These are phyloP conservation scores for Orientallactaga sibirica DNA, from an alignment of 2,797 vertebrate species.

Conservation along the genomic window DNA sequence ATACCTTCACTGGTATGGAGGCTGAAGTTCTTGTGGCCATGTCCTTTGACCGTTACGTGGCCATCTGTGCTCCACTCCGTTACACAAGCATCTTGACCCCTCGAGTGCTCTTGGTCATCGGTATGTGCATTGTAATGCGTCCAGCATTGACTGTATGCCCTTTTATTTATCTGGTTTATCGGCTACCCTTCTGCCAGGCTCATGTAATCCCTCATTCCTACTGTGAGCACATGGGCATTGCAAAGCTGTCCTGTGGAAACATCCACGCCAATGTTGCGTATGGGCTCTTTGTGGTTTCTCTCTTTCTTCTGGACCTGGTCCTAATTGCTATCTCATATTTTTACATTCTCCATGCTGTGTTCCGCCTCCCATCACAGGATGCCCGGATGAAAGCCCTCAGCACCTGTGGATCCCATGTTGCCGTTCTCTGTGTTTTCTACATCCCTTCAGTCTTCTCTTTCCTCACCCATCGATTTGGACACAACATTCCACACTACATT, in stretches of 20 bases:
- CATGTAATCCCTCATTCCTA: slow-evolving; percentile 77
- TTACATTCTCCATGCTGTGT: slow-evolving; percentile 67
- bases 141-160: slow-evolving; percentile 73
- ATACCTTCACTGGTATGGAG: slow-evolving; percentile 80
- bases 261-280: slow-evolving; percentile 83
- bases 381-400: slow-evolving; percentile 70
- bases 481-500: slow-evolving; percentile 55
- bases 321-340: slow-evolving; percentile 62
- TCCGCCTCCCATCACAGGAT: slow-evolving; percentile 63
- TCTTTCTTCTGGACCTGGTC: slow-evolving; percentile 62
- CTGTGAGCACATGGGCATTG: slow-evolving; percentile 68
- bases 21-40: slow-evolving; percentile 80
- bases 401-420: slow-evolving; percentile 72
- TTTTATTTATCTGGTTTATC: slow-evolving; percentile 83
- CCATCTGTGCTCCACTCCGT: slow-evolving; percentile 50
- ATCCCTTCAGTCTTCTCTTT: slow-evolving; percentile 67
- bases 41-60: slow-evolving; percentile 84
- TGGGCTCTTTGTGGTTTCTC: slow-evolving; percentile 71
- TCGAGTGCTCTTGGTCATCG: slow-evolving; percentile 65
- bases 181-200: slow-evolving; percentile 84
- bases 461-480: slow-evolving; percentile 84
- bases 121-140: slow-evolving; percentile 70
- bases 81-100: slow-evolving; percentile 64
- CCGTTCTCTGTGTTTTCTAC: slow-evolving; percentile 64
- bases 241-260: slow-evolving; percentile 83